Base-by-base conservation (phyloP, 2,888 invertebrate species). In the Prostheceraeus crozeri region DNA sequence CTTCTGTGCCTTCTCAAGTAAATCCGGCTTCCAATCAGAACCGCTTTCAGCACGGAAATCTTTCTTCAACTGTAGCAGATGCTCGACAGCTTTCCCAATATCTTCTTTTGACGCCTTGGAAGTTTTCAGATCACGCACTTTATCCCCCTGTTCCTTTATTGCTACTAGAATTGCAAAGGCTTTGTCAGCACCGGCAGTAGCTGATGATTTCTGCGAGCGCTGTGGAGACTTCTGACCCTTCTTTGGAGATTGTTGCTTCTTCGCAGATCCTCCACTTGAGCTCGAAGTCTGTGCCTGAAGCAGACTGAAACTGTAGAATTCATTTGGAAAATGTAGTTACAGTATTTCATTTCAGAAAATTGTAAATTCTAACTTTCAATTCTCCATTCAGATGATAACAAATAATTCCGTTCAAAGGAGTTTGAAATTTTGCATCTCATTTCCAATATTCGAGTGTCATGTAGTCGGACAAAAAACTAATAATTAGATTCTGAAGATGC, bases 81-180 rank as follows among this genome's bases (percentile, higher is more conserved):
- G 27, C 40, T 70, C 63, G 3, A 71, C 68, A 10, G 59, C 68
- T 30, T 11, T 11, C 11, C 10, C 11, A 33, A 10, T 11, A 8
- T 25, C 21, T 25, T 19, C 48, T 4, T 48, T 48, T 4, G 16
- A 3, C 3, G 48, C 48, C 21, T 48, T 48, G 2, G 19, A 14
- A 23, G 81, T 64, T 73, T 87, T 88, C 31, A 83, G 73, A 54
- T 82, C 77, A 8, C 88, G 79, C 1, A 89, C 82, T 71, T 82
- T 82, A 57, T 85, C 83, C 0, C 87, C 83, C 69, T 83, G 83
- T 10, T 77, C 77, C 51, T 75, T 79, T 46, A 84, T 80, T 68
- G 70, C 58, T 10, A 14, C 19, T 6, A 25, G 35, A 40, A 59
- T 3, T 16, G 10, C 54, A 10, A 53, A 21, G 35, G n/a, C 40